Evolutionary conservation across 2,113 vertebrate genomes (phyloP).

Genomic region (Sinosuthora webbiana): DNA sequence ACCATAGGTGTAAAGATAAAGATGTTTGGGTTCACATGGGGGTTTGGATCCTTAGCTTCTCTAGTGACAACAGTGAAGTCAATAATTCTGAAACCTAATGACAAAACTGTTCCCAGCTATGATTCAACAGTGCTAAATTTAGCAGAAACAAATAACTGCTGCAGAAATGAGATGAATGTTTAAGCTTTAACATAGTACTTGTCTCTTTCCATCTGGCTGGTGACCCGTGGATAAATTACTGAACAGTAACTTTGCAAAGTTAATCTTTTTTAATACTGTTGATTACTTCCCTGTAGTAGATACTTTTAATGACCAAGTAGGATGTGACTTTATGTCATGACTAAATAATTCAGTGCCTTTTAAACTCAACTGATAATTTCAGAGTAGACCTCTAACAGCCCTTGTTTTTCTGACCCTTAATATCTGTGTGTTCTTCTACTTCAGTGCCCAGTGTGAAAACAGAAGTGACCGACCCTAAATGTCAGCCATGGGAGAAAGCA

Average conservation of each 20-base stretch:
- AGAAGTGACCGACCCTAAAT: slow-evolving; percentile 59
- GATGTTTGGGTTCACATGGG: background rate
- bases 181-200: background rate
- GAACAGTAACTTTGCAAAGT: background rate
- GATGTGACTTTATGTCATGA: background rate
- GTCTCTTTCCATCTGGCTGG: background rate
- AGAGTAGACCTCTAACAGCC: background rate
- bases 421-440: background rate
- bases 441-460: slow-evolving; percentile 42
- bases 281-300: background rate
- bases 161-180: background rate
- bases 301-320: background rate
- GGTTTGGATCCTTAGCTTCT: background rate
- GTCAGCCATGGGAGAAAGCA: slow-evolving; percentile 85
- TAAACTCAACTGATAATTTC: background rate
- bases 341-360: background rate
- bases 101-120: background rate
- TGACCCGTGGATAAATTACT: background rate
- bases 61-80: background rate
- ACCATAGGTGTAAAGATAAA: background rate
- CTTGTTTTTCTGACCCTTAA: background rate
- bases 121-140: background rate
- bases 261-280: background rate
- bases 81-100: background rate
- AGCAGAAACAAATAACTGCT: background rate